Base-by-base conservation (phyloP, 2,113 vertebrate species). In the Gadus macrocephalus region DNA sequence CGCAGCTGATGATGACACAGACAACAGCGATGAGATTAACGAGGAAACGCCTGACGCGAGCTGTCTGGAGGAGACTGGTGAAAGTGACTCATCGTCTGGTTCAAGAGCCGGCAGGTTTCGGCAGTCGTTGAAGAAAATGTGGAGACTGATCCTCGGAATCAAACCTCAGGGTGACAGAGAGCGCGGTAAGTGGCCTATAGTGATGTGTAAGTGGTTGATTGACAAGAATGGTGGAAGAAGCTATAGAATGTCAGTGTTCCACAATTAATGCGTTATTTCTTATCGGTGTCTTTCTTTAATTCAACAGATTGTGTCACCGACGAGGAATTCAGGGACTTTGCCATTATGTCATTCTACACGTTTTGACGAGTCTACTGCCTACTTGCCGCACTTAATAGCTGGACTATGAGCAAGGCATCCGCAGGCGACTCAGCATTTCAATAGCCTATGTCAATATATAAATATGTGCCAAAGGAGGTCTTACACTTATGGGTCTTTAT, bases 291-390 rank as follows among this genome's bases (percentile, higher is more conserved):
- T 55, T 76, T 15, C 67, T 35, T 31, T 76, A 22, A 66, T 20
- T 68, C 56, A 4, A 17, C 78, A 90, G 85, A 76, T n/a, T 83
- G 61, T 38, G 65, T 90, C 65, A 87, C 80, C 31, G 22, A 19
- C 15, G 81, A 72, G 0, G 91, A 93, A 2, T 1, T 92, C 12
- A 86, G 71, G 62, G 78, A 70, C 78, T 49, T 91, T 15, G 85
- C 87, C 62, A 42, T 90, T 81, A 92, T 92, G 90, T 70, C 88
- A 59, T 83, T 83, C 71, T 79, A 79, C 77, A 86, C 89, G 86
- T 81, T 90, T 67, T 90, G 72, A 1, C 62, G 1, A 66, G 4
- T 53, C 67, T 11, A 71, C 38, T 42, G 38, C 38, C 11, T 25
- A 25, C 31, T 35, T 7, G 4, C 31, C 4, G 31, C 6, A 35